phyloP scores from a whole-genome alignment of 2,797 vertebrate genomes.

The Vultur gryphus region DNA sequence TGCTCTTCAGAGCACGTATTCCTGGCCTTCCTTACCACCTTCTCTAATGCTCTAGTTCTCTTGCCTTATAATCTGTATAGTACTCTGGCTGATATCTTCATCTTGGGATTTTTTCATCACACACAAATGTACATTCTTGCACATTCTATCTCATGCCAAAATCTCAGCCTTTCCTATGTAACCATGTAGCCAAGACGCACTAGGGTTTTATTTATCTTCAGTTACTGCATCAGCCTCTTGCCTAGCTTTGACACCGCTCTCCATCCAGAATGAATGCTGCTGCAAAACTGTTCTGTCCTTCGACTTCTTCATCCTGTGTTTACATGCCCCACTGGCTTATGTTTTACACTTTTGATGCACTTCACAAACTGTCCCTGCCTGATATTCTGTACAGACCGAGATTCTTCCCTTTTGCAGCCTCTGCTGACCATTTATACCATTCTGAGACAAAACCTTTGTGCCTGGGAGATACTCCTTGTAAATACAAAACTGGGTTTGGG shows the following conservation, averaged over 20 bases:
- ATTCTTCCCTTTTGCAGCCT: background rate
- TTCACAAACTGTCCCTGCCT: background rate
- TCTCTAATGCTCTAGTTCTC: background rate
- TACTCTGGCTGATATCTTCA: background rate
- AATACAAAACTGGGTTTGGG: background rate
- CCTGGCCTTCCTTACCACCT: background rate
- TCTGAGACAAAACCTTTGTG: background rate
- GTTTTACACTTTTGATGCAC: background rate
- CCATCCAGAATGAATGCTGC: background rate
- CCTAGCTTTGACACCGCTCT: background rate
- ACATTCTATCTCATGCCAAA: background rate
- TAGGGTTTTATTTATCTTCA: background rate
- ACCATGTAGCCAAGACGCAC: background rate
- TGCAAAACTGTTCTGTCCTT: background rate
- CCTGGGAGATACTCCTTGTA: background rate
- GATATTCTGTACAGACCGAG: background rate
- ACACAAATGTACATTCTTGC: background rate
- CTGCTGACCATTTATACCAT: background rate
- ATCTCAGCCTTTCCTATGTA: background rate
- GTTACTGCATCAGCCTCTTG: background rate
- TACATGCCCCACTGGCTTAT: background rate
- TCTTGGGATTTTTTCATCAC: background rate
- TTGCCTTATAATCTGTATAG: background rate
- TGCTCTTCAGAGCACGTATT: background rate
- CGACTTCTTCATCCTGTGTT: background rate